Evolutionary conservation across 2,113 vertebrate species (phyloP).

Genomic region (Indicator maculatus): DNA sequence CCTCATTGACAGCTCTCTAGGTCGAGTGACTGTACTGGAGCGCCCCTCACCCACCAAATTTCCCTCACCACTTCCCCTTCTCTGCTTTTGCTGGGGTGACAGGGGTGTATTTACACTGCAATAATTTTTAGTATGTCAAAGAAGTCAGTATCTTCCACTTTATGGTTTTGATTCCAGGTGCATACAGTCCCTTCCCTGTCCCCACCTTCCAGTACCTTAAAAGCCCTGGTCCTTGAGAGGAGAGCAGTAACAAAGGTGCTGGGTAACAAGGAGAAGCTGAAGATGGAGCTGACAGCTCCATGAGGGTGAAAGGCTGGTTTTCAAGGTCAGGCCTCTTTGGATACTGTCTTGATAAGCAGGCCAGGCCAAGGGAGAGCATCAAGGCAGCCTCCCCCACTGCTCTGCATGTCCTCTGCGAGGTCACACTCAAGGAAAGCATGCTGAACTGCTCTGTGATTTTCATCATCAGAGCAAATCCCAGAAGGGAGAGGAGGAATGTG

Average conservation of each 20-base stretch:
- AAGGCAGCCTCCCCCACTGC: not conserved
- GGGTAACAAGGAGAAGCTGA: not conserved
- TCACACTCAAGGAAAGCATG: not conserved
- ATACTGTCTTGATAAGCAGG: not conserved
- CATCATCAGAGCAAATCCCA: not conserved
- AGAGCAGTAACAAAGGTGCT: not conserved
- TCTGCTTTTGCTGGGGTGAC: conserved; percentile 15
- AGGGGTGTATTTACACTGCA: conserved; percentile 62
- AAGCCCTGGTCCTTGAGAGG: not conserved
- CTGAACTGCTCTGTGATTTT: not conserved
- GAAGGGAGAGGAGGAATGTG: not conserved
- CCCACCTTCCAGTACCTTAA: not conserved
- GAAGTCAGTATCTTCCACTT: conserved; percentile 59
- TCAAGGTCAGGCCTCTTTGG: not conserved
- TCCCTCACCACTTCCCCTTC: not conserved
- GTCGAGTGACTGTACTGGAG: not conserved
- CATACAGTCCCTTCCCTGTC: not conserved
- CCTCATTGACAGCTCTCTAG: not conserved
- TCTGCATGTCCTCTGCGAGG: not conserved
- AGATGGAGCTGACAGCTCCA: not conserved
- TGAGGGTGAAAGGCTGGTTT: not conserved
- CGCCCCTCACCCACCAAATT: not conserved
- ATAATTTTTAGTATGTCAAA: conserved; percentile 66
- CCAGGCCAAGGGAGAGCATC: not conserved
- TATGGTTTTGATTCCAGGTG: not conserved